Percentiles rank a stretch among this genome's conserved stretches.
Conservation (phyloP, 2,888 invertebrate genomes). For the Pedicia rivosa region DNA sequence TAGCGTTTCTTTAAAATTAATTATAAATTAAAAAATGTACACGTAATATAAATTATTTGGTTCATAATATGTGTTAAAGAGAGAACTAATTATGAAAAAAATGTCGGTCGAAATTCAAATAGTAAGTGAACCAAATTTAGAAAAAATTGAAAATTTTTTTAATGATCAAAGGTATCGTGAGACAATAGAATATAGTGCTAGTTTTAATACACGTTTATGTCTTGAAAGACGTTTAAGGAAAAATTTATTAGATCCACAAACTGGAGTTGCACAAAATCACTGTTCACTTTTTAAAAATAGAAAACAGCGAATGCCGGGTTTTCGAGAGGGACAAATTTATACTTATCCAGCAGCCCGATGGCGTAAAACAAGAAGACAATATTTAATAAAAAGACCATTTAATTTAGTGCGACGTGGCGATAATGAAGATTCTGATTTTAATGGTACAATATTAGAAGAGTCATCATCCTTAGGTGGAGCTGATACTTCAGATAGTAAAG, state of each 20-base stretch:
- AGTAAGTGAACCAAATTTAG: slow-evolving; percentile 48
- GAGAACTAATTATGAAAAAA: too few species aligned
- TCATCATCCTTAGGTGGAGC: slow-evolving; percentile 29
- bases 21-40: too few species aligned
- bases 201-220: slow-evolving; percentile 82
- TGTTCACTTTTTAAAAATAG: slow-evolving; percentile 78
- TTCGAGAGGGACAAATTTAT: slow-evolving; percentile 78
- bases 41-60: too few species aligned
- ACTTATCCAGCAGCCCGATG: slow-evolving; percentile 83
- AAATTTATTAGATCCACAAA: slow-evolving; percentile 95
- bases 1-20: too few species aligned
- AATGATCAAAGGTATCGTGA: slow-evolving; percentile 82
- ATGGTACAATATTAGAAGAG: slow-evolving; percentile 27
- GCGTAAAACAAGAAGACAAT: slow-evolving; percentile 80
- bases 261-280: slow-evolving; percentile 91
- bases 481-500: slow-evolving; percentile 53
- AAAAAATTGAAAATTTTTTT: slow-evolving; percentile 65
- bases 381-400: slow-evolving; percentile 36
- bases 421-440: slow-evolving; percentile 23
- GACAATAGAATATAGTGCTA: slow-evolving; percentile 85
- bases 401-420: slow-evolving; percentile 8
- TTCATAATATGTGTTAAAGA: too few species aligned
- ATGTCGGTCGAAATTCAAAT: slow-evolving; percentile 45
- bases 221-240: slow-evolving; percentile 79
- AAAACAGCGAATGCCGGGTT: slow-evolving; percentile 79